These are phyloP conservation scores for Heliocidaris erythrogramma DNA, from an alignment of 35 echinoderm and acorn worm species.

Conservation along the genomic window DNA sequence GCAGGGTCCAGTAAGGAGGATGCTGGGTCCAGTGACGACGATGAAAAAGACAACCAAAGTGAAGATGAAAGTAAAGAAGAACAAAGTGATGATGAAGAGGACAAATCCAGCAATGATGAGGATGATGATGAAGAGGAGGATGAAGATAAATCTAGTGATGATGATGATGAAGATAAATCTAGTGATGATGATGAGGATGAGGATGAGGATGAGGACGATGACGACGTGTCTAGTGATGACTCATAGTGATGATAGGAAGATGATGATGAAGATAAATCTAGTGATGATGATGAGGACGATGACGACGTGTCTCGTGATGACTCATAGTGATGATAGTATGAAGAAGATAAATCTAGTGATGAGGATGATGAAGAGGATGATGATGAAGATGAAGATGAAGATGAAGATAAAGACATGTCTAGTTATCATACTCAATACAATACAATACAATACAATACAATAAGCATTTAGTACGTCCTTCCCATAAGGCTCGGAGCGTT, in stretches of 20 bases:
- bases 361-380: too few relatives aligned
- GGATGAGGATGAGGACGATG: not conserved
- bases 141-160: not conserved
- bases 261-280: not conserved
- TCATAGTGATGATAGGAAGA: too few relatives aligned
- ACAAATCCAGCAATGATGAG: not conserved
- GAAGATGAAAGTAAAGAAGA: not conserved
- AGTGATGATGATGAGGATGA: not conserved
- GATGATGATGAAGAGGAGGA: not conserved
- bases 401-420: too few relatives aligned
- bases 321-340: too few relatives aligned
- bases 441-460: too few relatives aligned
- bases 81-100: not conserved
- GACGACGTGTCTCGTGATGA: too few relatives aligned
- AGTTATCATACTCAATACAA: too few relatives aligned
- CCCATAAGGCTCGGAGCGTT: too few relatives aligned
- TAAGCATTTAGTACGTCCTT: too few relatives aligned
- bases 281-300: not conserved
- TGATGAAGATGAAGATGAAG: too few relatives aligned
- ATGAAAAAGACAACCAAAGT: not conserved
- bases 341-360: too few relatives aligned
- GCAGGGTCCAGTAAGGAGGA: not conserved
- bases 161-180: not conserved
- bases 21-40: too few relatives aligned
- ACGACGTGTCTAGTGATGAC: not conserved